These are phyloP conservation scores for Thunnus thynnus DNA, from an alignment of 2,113 vertebrate species.

Conservation along the genomic window DNA sequence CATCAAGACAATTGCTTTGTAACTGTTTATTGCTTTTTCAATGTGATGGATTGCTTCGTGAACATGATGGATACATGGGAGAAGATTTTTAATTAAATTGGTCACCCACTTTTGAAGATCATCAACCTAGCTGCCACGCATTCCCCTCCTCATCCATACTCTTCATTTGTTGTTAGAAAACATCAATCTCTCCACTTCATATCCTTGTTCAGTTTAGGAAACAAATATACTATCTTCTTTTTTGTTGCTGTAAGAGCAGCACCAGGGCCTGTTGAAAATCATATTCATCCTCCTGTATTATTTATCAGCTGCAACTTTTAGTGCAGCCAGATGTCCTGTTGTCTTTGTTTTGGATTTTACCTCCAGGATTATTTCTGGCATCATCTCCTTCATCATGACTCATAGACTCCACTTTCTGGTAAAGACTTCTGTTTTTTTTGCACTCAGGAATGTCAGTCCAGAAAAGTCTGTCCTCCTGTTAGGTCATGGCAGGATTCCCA, in stretches of 20 bases:
- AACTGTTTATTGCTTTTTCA: too few species aligned
- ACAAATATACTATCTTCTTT: neutral
- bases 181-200: neutral
- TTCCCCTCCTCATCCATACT: neutral
- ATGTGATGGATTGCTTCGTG: neutral
- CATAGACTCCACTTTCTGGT: neutral
- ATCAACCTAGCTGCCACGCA: neutral
- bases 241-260: neutral
- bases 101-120: neutral
- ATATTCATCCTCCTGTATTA: constrained; percentile 4
- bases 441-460: too few species aligned
- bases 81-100: constrained; percentile 1
- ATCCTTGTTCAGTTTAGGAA: neutral
- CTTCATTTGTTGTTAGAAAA: neutral
- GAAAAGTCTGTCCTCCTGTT: too few species aligned
- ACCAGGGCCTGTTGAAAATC: neutral
- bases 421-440: too few species aligned
- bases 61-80: neutral
- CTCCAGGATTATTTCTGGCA: neutral
- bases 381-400: neutral
- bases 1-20: neutral
- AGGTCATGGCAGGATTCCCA: too few species aligned
- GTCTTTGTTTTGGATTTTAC: constrained; percentile 8
- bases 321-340: neutral
- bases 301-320: constrained; percentile 14